Base-by-base conservation (phyloP, 2,797 vertebrate genomes). In the Pseudomugil gertrudae region DNA sequence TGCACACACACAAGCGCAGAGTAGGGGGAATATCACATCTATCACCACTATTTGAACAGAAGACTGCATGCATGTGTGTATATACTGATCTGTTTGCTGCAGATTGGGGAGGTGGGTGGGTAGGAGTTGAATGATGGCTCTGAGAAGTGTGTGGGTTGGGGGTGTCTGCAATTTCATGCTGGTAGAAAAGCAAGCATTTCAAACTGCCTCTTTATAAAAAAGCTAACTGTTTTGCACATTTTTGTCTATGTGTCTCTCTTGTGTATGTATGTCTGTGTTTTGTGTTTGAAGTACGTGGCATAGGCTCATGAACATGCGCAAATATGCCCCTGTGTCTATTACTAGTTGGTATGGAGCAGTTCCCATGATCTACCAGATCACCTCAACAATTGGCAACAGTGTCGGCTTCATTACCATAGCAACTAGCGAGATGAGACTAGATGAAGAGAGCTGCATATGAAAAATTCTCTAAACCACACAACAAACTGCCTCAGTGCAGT, bases 341-440 rank as follows among this genome's bases (percentile, higher is more conserved):
- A 65, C 66, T 73, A 73, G 81, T 86, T 89, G 77, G 76, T 75
- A 74, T 69, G 64, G 69, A 85, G 78, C 76, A 62, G 66, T 86
- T 82, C 64, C 75, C 79, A 72, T 81, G 87, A 90, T 90, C 90
- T 76, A 88, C 81, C 77, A 80, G 90, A 93, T 93, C 90, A 89
- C 87, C 89, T 79, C 86, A 89, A 87, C 88, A 89, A 91, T 87
- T 88, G 89, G 86, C 85, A 85, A 87, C 84, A 84, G 87, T 85
- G 88, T 88, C 74, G 72, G 89, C 81, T 90, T 90, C 84, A 94
- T 93, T 93, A 88, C 91, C 90, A 94, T 93, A 92, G 92, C 93
- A 94, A 93, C 90, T 84, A 87, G 88, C 55, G 67, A 84, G 81
- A 89, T 82, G 83, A 86, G 80, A 78, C 80, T 59, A 81, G 85